phyloP scores from a whole-genome alignment of 64 coral and sea anemone genomes.

The Platygyra sinensis region DNA sequence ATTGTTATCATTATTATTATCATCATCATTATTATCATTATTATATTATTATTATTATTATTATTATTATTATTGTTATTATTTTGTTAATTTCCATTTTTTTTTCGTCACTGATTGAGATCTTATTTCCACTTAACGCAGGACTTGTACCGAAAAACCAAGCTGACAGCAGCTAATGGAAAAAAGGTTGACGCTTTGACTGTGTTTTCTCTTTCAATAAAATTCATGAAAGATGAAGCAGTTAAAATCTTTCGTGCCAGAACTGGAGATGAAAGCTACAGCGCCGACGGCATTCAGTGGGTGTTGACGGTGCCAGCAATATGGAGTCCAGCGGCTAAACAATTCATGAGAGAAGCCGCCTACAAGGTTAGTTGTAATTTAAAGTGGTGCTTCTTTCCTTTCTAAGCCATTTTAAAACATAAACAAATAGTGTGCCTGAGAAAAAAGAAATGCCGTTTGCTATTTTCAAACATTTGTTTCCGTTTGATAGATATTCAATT shows the following conservation, averaged over 20 bases:
- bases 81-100: no score
- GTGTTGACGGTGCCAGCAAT: constrained; percentile 53
- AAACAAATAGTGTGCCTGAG: no score
- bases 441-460: no score
- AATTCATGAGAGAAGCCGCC: constrained; percentile 55
- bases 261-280: constrained; percentile 17
- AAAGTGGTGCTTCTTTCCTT: no score
- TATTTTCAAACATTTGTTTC: no score
- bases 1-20: no score
- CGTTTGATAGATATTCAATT: no score
- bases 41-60: no score
- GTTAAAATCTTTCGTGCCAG: neutral
- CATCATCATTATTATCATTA: no score
- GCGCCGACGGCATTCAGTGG: constrained; percentile 31
- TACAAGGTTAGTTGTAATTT: constrained; percentile 7
- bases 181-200: neutral
- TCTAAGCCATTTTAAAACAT: no score
- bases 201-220: constrained; percentile 39
- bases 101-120: no score
- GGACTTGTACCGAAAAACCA: constrained; percentile 5
- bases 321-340: constrained; percentile 41
- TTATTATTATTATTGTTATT: no score
- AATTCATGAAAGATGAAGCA: constrained; percentile 29
- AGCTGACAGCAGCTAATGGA: constrained; percentile 13
- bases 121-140: neutral